Evolutionary conservation across 1,140 invertebrate species (phyloP), one percentile per base, ranked within the genome.

Genomic region (Cyclina sinensis): DNA sequence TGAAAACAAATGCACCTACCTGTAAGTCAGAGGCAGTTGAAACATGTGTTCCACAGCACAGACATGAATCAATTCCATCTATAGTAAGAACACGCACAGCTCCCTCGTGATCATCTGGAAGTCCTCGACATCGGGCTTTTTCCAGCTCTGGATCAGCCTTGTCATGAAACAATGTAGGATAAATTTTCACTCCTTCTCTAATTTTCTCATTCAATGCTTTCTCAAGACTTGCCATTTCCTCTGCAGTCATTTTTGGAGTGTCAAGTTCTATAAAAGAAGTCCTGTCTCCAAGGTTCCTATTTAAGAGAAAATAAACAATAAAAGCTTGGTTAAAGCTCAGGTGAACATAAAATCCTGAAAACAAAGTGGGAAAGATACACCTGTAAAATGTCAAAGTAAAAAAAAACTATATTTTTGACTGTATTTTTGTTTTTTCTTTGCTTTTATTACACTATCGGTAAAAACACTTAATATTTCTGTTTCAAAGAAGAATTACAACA

Each of bases 41-140:
- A 1, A 98, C 97, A 95, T 98, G 98, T 0, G 98, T 98, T 30
- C 98, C 98, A 96, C 98, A 98, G 94, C 98, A 98, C 96, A 98
- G 97, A 92, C 98, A 98, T 48, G 96, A 96, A 90, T 98, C 98
- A 62, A 98, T 94, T 3, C 92, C 94, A 43, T 95, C 92, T 59
- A 96, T 95, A 48, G 96, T 96, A n/a, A 98, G 96, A 7, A 98
- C 97, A 78, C 98, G 95, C 9, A 98, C 97, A 46, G 96, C 96
- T 0, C 97, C 97, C 27, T 84, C 92, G 91, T 97, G 97, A 93
- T 98, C 97, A 80, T 97, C 97, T 9, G 98, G 98, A 48, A 98
- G 94, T 4, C 97, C 97, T 89, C 97, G 95, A 35, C 96, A 96
- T 84, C 96, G 95, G 1, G 97, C 97, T 94, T 96, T 93, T 94